Evolutionary conservation across 2,888 invertebrate genomes (phyloP).

Genomic region (Biston betularia): DNA sequence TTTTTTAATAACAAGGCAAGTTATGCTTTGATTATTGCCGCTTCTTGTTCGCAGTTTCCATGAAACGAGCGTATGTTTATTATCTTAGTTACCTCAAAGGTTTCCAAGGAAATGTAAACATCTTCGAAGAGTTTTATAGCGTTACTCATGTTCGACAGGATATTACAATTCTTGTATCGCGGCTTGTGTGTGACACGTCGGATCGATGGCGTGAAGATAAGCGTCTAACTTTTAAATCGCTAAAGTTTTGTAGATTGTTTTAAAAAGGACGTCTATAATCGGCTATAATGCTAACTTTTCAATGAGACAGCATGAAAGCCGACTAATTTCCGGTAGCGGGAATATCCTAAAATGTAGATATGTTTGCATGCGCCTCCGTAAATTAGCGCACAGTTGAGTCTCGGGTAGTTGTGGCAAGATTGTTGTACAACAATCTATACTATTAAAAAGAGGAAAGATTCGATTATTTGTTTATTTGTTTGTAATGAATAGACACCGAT

Average conservation of each 20-base stretch:
- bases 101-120: slow-evolving; percentile 41
- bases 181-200: slow-evolving; percentile 42
- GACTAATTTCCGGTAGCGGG: too few species aligned
- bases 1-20: slow-evolving; percentile 18
- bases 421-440: too few species aligned
- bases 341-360: too few species aligned
- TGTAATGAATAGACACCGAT: too few species aligned
- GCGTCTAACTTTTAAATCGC: neutral
- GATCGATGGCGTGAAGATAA: slow-evolving; percentile 6
- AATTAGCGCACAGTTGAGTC: too few species aligned
- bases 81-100: slow-evolving; percentile 20
- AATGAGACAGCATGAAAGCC: too few species aligned
- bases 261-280: too few species aligned
- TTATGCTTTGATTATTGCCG: slow-evolving; percentile 13
- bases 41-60: slow-evolving; percentile 16
- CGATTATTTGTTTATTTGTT: too few species aligned
- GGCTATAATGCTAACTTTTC: too few species aligned
- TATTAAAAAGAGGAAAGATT: too few species aligned
- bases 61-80: slow-evolving; percentile 21
- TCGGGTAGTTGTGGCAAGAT: too few species aligned
- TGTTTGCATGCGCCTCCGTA: too few species aligned
- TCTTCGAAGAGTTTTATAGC: slow-evolving; percentile 47
- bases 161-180: slow-evolving; percentile 58
- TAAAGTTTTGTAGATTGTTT: neutral
- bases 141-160: slow-evolving; percentile 56